Percentiles rank a stretch among this genome's conserved stretches.
Evolutionary conservation across 2,113 vertebrate species (phyloP).

Genomic region (Oenanthe melanoleuca): DNA sequence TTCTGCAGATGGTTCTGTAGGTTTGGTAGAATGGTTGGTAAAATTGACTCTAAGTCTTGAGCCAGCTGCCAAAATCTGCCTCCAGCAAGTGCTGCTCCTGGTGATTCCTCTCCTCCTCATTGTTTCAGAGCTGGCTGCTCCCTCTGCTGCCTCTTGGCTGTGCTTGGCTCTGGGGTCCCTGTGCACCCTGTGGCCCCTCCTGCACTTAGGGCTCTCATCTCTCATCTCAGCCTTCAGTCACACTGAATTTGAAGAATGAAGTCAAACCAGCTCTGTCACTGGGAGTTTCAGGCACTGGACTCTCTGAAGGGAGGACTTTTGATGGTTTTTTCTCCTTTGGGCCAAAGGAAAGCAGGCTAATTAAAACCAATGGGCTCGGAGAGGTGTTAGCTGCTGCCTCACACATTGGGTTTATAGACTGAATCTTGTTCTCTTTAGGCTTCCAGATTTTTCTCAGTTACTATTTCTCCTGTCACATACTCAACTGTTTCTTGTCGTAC

Average conservation of each 20-base stretch:
- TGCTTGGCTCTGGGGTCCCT: neutral
- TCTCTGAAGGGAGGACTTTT: neutral
- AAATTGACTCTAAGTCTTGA: neutral
- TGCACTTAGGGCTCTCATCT: neutral
- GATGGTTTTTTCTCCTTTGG: neutral
- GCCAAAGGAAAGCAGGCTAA: neutral
- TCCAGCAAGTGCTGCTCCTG: neutral
- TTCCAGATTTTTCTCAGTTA: constrained; percentile 62
- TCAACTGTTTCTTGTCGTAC: constrained; percentile 20
- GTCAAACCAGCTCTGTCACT: neutral
- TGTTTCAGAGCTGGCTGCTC: neutral
- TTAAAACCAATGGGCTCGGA: neutral
- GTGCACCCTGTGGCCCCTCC: neutral
- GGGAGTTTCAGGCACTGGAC: neutral
- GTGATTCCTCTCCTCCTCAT: neutral
- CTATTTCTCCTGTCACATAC: constrained; percentile 64
- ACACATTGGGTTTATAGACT: constrained; percentile 45
- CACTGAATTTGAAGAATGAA: neutral
- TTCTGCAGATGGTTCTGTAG: constrained; percentile 3
- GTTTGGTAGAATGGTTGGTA: constrained; percentile 27
- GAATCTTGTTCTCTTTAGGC: constrained; percentile 48
- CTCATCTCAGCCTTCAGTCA: neutral
- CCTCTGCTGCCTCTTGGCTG: neutral
- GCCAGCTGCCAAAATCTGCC: neutral
- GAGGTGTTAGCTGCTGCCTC: constrained; percentile 43